Base-by-base conservation (phyloP, 2,888 invertebrate genomes). In the Reticulitermes lucifugus region DNA sequence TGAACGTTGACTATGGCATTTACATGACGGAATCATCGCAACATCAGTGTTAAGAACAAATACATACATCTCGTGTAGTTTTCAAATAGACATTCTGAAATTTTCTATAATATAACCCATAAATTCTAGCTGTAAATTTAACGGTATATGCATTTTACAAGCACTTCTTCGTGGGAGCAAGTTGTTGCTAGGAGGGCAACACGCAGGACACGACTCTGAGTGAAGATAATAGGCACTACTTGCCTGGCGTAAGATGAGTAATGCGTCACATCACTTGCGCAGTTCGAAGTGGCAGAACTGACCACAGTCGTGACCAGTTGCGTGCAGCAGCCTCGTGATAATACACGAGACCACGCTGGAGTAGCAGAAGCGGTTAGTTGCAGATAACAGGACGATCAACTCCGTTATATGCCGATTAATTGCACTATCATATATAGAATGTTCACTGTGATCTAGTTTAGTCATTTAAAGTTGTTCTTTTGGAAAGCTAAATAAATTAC, bases 261-360 rank as follows among this genome's bases (percentile, higher is more conserved):
- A 25, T 65, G 25, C 65, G 65, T 65, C 65, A 25, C 25, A 65
- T 65, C 65, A 55, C 18, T 55, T 55, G 55, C 6, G n/a, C 6
- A 70, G 70, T 70, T n/a, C 29, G 41, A 18, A 73, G 73, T 73
- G 73, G 73, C 73, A 73, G 41, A 73, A 73, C 73, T 73, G 73
- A 73, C 73, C 73, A 41, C 35, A 18, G 35, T 41, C 35, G 41
- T 41, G 73, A 73, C 73, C 41, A 41, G 35, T 18, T 41, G 73
- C 73, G 73, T 73, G 18, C 41, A 21, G 70, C 25, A 25, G 3
- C 65, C 65, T 65, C 22, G 21, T n/a, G n/a, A 12, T 65, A n/a
- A 65, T 65, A 70, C 2, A 4, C 25, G n/a, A 7, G 55, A 18
- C 5, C 55, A 18, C 18, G 18, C 55, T 55, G 55, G 55, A 18